A percentile compares a stretch with the other conserved stretches of the same genome.
These are phyloP conservation scores for Ephestia elutella DNA, from an alignment of 1,140 invertebrate genomes.

Conservation along the genomic window DNA sequence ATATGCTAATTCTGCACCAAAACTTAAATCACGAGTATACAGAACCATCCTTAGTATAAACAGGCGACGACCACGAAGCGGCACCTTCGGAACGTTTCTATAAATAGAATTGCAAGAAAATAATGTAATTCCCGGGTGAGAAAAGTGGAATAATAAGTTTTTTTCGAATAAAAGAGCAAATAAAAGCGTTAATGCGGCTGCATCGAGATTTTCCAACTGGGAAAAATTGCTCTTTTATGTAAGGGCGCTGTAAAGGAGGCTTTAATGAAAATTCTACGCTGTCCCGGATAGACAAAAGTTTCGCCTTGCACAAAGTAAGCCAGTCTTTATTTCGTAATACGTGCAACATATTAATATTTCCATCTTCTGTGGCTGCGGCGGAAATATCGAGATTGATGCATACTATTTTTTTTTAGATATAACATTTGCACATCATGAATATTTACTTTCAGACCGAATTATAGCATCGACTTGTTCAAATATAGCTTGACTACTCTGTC, in stretches of 20 bases:
- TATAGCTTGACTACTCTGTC: too few species aligned
- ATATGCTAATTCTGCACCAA: conserved; percentile 3
- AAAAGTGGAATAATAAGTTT: conserved; percentile 70
- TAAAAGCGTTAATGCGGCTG: conserved; percentile 70
- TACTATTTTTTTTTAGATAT: too few species aligned
- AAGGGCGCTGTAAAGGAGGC: conserved; percentile 60
- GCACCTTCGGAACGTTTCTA: conserved; percentile 8
- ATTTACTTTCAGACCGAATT: too few species aligned
- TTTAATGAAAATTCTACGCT: conserved; percentile 67
- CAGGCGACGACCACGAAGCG: conserved; percentile 3
- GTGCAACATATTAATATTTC: conserved; percentile 11
- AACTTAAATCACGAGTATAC: neutral
- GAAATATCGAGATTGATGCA: neutral
- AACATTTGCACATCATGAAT: too few species aligned
- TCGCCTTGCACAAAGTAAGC: conserved; percentile 31
- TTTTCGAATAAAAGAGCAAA: conserved; percentile 67
- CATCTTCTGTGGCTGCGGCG: neutral
- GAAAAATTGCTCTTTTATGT: conserved; percentile 71
- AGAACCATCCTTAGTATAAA: neutral
- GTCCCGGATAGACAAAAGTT: conserved; percentile 40
- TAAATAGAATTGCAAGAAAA: conserved; percentile 54
- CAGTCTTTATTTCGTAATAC: conserved; percentile 33
- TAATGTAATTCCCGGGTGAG: conserved; percentile 64
- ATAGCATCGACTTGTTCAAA: too few species aligned
- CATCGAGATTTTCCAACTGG: conserved; percentile 67